Base-by-base conservation (phyloP, 2,888 invertebrate species). In the Apamea monoglypha region DNA sequence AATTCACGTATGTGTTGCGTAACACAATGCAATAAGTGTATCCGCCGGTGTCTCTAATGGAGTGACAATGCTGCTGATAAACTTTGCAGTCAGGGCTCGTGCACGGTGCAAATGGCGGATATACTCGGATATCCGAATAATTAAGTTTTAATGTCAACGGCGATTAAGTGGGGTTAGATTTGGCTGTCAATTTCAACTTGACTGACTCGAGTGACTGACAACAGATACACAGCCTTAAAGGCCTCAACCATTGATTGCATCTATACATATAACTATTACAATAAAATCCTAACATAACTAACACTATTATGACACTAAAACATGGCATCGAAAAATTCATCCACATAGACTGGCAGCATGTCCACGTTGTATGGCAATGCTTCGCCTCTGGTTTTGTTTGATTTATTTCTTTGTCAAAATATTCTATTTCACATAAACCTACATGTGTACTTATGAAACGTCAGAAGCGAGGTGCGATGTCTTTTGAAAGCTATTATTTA, bases 11-110 rank as follows among this genome's bases (percentile, higher is more conserved):
- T 32, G 50, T 53, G 79, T 68, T 85, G 74, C 63, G 56, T 40
- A 82, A 21, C 36, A 63, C 85, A 93, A 93, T 92, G 92, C 92
- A 93, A 93, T 93, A 92, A 53, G 21, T 53, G 21, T 92, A 84
- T 92, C 90, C 74, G 63, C 70, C 21, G 59, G 69, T 72, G 71
- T 84, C 81, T 66, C 83, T 90, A 92, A 91, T 91, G 92, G 92
- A 89, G 88, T 82, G 78, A 44, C 40, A 76, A 82, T 66, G 72
- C 59, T 76, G 68, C 18, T 40, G 76, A 76, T 75, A 78, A 84
- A 81, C 76, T 83, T 84, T 74, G 61, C n/a, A 53, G 73, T 50
- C 53, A 64, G 44, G 18, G 21, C 25, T 36, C 5, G 32, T 16
- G n/a, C 16, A 61, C 3, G 21, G 44, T 29, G 29, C 21, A 56